Percentiles rank a stretch among this genome's conserved stretches.
These are phyloP conservation scores for Drosophila tanythrix DNA, from an alignment of 2,888 invertebrate species.

Conservation along the genomic window DNA sequence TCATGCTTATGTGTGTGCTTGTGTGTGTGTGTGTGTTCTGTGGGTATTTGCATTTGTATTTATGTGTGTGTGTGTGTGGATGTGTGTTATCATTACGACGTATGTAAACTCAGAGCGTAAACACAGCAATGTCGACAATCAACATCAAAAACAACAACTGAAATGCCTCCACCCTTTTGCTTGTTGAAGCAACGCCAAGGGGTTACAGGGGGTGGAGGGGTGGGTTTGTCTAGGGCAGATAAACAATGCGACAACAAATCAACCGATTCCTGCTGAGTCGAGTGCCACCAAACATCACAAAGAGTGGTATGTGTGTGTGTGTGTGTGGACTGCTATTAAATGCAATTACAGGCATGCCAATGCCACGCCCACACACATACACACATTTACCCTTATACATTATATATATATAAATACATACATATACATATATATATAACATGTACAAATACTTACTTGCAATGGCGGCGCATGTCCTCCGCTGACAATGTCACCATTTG, in stretches of 20 bases:
- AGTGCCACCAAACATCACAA: conserved; percentile 33
- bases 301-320: conserved; percentile 21
- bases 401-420: conserved; percentile 3
- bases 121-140: conserved; percentile 64
- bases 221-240: conserved; percentile 15
- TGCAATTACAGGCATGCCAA: conserved; percentile 67
- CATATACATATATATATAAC: conserved; percentile 1
- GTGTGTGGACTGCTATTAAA: conserved; percentile 55
- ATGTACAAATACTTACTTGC: conserved; percentile 84
- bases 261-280: conserved; percentile 46
- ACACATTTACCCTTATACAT: conserved; percentile 10
- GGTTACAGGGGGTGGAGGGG: background rate
- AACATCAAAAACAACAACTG: conserved; percentile 60
- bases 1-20: background rate
- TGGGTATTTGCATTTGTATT: conserved; percentile 19
- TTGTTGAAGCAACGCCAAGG: background rate
- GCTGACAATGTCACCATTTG: conserved; percentile 87
- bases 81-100: conserved; percentile 57
- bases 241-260: conserved; percentile 68
- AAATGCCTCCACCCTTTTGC: conserved; percentile 20
- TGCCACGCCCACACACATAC: conserved; percentile 41
- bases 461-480: conserved; percentile 87
- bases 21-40: conserved; percentile 1
- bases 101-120: conserved; percentile 66
- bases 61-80: background rate